Conservation (phyloP, 2,113 vertebrate species). For the Daphoenositta chrysoptera region DNA sequence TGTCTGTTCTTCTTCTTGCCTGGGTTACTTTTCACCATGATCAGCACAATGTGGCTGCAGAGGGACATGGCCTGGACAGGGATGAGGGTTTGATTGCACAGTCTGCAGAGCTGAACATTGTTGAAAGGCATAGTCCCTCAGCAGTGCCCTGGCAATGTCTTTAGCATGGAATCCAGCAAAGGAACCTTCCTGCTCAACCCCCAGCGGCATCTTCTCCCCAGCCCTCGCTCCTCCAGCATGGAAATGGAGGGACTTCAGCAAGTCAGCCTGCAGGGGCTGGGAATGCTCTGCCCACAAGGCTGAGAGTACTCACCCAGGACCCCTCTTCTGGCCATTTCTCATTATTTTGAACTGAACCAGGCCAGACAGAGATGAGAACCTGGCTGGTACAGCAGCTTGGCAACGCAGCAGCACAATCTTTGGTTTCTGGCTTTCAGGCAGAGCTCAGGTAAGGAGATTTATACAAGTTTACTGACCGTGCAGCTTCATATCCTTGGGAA, state of each 20-base stretch:
- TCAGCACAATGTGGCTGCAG: neutral
- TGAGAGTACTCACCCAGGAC: neutral
- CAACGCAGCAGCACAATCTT: fast-evolving
- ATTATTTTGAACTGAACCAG: neutral
- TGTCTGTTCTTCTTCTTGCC: neutral
- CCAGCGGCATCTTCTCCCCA: neutral
- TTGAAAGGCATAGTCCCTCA: neutral
- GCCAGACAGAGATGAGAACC: neutral
- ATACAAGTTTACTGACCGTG: neutral
- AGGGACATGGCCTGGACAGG: neutral
- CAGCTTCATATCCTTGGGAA: neutral
- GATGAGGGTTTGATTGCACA: neutral
- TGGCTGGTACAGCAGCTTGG: neutral
- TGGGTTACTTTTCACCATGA: neutral
- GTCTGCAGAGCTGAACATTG: fast-evolving
- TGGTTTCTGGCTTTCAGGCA: neutral
- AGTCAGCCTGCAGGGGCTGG: neutral
- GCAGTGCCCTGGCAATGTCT: neutral
- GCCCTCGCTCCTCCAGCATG: fast-evolving
- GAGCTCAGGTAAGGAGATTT: neutral
- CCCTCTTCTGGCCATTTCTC: neutral
- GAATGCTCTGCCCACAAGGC: neutral
- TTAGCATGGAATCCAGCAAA: neutral
- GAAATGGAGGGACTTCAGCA: neutral
- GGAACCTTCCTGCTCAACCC: fast-evolving